A percentile compares a stretch with the other conserved stretches of the same genome.
phyloP scores from a whole-genome alignment of 1,140 invertebrate genomes.

The Schlechtendalia chinensis region DNA sequence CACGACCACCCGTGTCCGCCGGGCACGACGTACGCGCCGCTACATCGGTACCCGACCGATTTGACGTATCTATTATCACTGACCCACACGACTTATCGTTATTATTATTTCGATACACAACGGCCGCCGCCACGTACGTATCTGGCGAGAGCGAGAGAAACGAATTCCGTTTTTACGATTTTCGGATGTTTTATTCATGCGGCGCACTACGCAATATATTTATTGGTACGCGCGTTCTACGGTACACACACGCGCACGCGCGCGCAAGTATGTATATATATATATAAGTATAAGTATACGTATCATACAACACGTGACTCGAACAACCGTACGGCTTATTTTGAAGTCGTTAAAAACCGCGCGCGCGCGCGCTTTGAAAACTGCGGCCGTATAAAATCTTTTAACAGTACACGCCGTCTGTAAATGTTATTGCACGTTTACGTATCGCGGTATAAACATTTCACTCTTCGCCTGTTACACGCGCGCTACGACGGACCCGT shows the following conservation, averaged over 20 bases:
- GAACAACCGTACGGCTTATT: background rate
- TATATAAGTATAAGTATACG: background rate
- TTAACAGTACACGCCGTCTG: too few relatives aligned
- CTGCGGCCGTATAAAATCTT: too few relatives aligned
- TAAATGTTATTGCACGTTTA: too few relatives aligned
- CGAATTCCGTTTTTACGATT: conserved; percentile 19
- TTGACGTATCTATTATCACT: conserved; percentile 44
- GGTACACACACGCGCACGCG: too few relatives aligned
- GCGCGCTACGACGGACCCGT: too few relatives aligned
- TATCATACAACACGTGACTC: background rate
- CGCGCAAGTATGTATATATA: too few relatives aligned
- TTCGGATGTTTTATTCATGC: conserved; percentile 28
- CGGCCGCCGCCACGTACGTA: background rate
- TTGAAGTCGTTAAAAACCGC: background rate
- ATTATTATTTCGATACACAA: background rate
- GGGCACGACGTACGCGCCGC: too few relatives aligned
- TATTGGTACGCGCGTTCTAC: too few relatives aligned
- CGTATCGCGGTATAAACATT: too few relatives aligned
- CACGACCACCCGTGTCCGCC: too few relatives aligned
- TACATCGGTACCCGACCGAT: background rate
- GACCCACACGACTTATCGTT: conserved; percentile 20
- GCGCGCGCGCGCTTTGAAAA: background rate
- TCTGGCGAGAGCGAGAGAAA: background rate
- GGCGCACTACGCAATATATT: too few relatives aligned
- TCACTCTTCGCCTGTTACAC: too few relatives aligned